These are phyloP conservation scores for Portevinia maculata DNA, from an alignment of 2,888 invertebrate species.

Conservation along the genomic window DNA sequence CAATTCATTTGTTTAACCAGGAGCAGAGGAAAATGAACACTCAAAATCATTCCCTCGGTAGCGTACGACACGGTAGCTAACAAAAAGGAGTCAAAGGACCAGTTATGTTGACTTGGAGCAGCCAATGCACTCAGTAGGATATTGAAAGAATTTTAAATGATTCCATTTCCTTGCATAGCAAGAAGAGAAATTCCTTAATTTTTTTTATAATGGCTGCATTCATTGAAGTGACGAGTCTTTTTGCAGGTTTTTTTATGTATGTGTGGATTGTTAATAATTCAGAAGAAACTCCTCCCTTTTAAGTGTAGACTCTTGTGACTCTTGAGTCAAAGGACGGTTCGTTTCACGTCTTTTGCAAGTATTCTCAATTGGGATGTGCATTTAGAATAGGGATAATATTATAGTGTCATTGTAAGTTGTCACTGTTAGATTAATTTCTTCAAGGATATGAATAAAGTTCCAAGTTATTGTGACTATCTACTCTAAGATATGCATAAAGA, in stretches of 20 bases:
- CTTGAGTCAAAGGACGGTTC: constrained; percentile 43
- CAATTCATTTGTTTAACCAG: constrained; percentile 14
- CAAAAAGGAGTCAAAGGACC: constrained; percentile 12
- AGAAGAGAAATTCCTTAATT: not conserved
- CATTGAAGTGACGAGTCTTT: constrained; percentile 29
- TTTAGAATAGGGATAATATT: not conserved
- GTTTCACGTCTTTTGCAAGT: constrained; percentile 8
- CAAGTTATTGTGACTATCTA: not conserved
- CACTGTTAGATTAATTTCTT: constrained; percentile 1
- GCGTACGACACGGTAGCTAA: not conserved
- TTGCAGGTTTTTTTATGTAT: not conserved
- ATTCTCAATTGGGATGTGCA: constrained; percentile 7
- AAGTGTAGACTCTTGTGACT: constrained; percentile 34
- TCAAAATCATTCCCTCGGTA: constrained; percentile 5
- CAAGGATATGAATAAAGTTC: constrained; percentile 13
- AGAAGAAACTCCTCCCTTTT: constrained; percentile 27
- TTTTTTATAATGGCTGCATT: constrained; percentile 1
- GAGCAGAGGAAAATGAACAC: constrained; percentile 12
- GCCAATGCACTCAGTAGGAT: constrained; percentile 65
- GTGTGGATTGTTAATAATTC: constrained; percentile 54
- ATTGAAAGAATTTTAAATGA: constrained; percentile 66
- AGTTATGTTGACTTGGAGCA: constrained; percentile 56
- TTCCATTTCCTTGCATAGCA: constrained; percentile 15
- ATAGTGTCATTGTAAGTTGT: constrained; percentile 1
- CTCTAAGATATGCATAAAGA: not conserved